These are phyloP conservation scores for Bagarius yarrelli DNA, from an alignment of 2,113 vertebrate species.

Conservation along the genomic window DNA sequence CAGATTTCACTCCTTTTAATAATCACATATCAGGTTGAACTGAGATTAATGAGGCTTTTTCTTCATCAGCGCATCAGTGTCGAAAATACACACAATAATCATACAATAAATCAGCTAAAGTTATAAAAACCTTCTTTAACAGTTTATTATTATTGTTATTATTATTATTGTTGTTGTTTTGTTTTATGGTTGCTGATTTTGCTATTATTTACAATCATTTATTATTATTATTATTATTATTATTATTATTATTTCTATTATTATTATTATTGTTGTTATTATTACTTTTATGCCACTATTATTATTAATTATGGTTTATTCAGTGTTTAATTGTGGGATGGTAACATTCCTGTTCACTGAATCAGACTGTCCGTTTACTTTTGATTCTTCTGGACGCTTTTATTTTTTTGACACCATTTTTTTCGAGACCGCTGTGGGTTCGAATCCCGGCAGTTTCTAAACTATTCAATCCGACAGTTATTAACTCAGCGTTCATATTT, in stretches of 20 bases:
- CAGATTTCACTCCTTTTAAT: neutral
- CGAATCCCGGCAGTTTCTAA: neutral
- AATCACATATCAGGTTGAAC: neutral
- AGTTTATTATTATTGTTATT: too few species aligned
- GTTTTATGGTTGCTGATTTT: too few species aligned
- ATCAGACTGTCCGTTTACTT: neutral
- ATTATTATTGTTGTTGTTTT: too few species aligned
- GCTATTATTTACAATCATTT: too few species aligned
- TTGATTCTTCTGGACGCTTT: neutral
- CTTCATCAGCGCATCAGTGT: neutral
- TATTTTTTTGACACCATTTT: neutral
- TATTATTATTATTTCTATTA: too few species aligned
- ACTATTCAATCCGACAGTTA: neutral
- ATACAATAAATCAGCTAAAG: too few species aligned
- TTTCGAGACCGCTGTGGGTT: neutral
- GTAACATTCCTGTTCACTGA: neutral
- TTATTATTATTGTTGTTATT: too few species aligned
- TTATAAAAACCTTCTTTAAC: too few species aligned
- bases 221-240: too few species aligned
- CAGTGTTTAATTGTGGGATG: neutral
- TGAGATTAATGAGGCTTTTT: neutral
- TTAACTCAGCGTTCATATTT: neutral
- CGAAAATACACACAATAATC: neutral
- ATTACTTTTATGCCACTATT: too few species aligned
- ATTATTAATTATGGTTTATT: too few species aligned